Evolutionary conservation across 2,888 invertebrate genomes (phyloP), one percentile per base, ranked within the genome.

Genomic region (Blastobasis adustella): DNA sequence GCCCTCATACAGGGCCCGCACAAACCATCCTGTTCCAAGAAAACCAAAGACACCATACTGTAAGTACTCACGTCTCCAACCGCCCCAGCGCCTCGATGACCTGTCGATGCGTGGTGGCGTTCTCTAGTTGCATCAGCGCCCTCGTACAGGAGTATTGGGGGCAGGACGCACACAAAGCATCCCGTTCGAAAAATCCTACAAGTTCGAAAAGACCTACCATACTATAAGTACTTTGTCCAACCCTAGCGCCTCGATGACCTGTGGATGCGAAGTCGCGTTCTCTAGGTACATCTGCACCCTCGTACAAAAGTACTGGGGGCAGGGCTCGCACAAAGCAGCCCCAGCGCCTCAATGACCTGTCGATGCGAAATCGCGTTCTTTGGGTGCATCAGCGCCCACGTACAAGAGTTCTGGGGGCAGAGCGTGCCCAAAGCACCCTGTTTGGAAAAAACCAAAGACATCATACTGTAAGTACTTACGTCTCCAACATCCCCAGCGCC

Each of bases 281-380:
- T 93, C 92, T 50, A 94, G 79, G 37, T 84, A 83, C 41, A 89
- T 76, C 46, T 93, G 69, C 52, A 90, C 89, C 48, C 82, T 85
- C 4, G 89, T 77, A 45, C 90, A 85, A 42, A 89, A 87, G 67
- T 83, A 86, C 48, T 85, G 65, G 0, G 91, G 79, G 49, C 89
- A 90, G 5, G 91, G 89, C 0, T 81, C 78, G 60, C 89, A 88
- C 40, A 93, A 66, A 7, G 79, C 66, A 0, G 73, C 66, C 43
- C 79, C 7, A 93, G 68, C 0, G 91, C 88, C 42, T 90, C 89
- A 10, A 76, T 76, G 4, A 93, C 92, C 56, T 86, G 84, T 52
- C 73, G 74, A 63, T 93, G 93, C 0, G 90, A 85, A 0, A 91
- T 91, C 0, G 92, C 92, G 67, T 92, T 93, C 66, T 93, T 92